These are phyloP conservation scores for Myathropa florea DNA, from an alignment of 2,888 invertebrate species.

Conservation along the genomic window DNA sequence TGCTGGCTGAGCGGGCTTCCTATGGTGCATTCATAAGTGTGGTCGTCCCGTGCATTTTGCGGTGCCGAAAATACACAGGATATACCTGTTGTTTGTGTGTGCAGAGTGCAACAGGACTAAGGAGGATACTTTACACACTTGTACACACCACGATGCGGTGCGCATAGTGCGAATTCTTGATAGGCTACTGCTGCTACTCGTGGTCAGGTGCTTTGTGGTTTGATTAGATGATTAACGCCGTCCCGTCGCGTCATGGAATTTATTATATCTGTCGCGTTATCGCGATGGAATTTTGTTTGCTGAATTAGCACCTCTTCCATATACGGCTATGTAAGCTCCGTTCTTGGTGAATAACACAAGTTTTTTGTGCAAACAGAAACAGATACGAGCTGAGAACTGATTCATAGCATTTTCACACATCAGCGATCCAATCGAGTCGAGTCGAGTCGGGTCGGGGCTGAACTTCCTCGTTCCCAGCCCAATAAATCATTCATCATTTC, in stretches of 20 bases:
- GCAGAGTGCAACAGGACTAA: conserved; percentile 12
- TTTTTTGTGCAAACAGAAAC: not conserved
- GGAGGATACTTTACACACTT: conserved; percentile 30
- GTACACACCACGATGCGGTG: not conserved
- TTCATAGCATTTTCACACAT: conserved; percentile 7
- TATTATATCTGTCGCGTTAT: conserved; percentile 1
- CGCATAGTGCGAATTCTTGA: not conserved
- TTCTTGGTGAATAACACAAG: not conserved
- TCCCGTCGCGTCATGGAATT: conserved; percentile 31
- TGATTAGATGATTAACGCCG: conserved; percentile 22
- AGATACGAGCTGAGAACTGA: not conserved
- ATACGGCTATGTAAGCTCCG: conserved; percentile 23
- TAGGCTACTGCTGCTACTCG: not conserved
- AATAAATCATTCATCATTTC: conserved; percentile 58
- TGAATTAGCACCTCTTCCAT: not conserved
- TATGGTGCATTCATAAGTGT: conserved; percentile 31
- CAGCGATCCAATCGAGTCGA: not conserved
- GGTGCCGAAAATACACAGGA: conserved; percentile 1
- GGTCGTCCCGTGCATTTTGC: conserved; percentile 39
- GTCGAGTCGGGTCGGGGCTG: too few species aligned
- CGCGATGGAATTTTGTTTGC: conserved; percentile 29
- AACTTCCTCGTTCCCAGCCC: conserved; percentile 53
- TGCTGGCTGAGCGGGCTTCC: not conserved
- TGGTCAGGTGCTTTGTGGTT: not conserved
- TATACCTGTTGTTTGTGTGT: not conserved